Evolutionary conservation across 1,140 invertebrate species (phyloP).

Genomic region (Anagrus nilaparvatae): DNA sequence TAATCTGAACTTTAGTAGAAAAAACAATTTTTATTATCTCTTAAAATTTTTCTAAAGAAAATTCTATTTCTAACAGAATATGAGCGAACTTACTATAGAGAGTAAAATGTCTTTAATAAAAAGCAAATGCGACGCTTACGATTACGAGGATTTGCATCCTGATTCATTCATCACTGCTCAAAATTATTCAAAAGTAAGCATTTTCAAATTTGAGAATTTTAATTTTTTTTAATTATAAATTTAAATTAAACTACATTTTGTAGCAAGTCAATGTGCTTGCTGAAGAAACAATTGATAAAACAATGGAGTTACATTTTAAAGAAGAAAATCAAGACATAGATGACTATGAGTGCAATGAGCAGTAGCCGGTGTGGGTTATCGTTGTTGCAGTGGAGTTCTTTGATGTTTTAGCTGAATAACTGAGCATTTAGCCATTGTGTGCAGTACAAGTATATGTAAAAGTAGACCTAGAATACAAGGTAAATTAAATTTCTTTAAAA

Average conservation of each 20-base stretch:
- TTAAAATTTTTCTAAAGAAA: too few relatives aligned
- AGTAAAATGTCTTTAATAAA: constrained; percentile 6
- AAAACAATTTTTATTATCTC: background rate
- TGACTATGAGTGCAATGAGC: background rate
- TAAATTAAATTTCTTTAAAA: too few relatives aligned
- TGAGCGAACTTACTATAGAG: too few relatives aligned
- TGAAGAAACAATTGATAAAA: constrained; percentile 4
- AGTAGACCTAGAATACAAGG: too few relatives aligned
- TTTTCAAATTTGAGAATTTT: constrained; percentile 5
- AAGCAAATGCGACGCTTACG: constrained; percentile 21
- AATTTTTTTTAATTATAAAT: constrained; percentile 6
- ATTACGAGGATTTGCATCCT: constrained; percentile 8
- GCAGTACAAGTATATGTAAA: too few relatives aligned
- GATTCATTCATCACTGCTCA: constrained; percentile 32
- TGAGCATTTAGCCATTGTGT: too few relatives aligned
- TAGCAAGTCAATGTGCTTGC: constrained; percentile 8
- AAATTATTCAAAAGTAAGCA: constrained; percentile 31
- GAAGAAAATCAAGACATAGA: constrained; percentile 17
- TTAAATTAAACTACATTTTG: background rate
- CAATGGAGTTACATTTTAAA: constrained; percentile 4
- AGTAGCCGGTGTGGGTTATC: too few relatives aligned
- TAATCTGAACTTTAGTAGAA: background rate
- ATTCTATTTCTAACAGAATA: background rate
- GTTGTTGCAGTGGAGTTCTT: too few relatives aligned
- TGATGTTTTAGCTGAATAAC: too few relatives aligned